Conservation (phyloP, 2,113 vertebrate species). For the Zapus hudsonius region DNA sequence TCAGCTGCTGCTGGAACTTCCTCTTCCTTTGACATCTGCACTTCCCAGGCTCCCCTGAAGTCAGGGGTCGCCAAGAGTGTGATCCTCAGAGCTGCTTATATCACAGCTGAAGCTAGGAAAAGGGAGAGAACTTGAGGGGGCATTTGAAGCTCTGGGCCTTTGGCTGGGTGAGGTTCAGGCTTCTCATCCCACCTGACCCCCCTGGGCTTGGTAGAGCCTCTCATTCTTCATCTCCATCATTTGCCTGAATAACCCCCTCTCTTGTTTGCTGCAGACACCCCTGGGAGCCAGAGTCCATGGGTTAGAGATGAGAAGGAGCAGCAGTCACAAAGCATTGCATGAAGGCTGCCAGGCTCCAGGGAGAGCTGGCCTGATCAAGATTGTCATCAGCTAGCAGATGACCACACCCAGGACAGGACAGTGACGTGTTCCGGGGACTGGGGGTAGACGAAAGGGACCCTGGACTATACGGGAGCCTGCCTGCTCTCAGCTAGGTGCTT, state of each 20-base stretch:
- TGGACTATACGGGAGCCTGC: neutral
- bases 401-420: neutral
- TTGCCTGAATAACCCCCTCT: too few species aligned
- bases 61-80: neutral
- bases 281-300: neutral
- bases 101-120: neutral
- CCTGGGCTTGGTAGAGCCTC: neutral
- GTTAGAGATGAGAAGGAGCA: neutral
- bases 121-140: fast-evolving
- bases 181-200: neutral
- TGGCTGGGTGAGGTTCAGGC: neutral
- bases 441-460: neutral
- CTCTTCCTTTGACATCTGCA: neutral
- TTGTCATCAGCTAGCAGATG: neutral
- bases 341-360: neutral
- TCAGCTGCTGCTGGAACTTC: neutral
- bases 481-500: too few species aligned
- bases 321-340: neutral
- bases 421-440: too few species aligned
- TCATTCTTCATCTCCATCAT: neutral
- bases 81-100: neutral
- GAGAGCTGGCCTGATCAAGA: neutral
- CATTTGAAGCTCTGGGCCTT: neutral
- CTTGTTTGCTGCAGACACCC: neutral
- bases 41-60: neutral